These are phyloP conservation scores for Pseudois nayaur DNA, from an alignment of 2,113 vertebrate genomes.

Conservation along the genomic window DNA sequence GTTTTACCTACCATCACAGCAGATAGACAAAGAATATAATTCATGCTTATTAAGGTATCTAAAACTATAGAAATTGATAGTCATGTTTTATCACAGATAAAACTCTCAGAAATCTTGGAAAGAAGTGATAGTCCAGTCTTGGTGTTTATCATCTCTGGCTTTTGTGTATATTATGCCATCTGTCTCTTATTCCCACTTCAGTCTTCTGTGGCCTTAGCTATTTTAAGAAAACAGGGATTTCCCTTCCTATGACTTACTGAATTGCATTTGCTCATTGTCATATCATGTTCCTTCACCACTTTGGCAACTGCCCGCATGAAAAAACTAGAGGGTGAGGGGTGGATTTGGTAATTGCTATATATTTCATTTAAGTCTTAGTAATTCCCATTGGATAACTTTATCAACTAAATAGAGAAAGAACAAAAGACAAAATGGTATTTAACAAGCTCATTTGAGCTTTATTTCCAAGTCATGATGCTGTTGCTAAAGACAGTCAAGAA, in stretches of 20 bases:
- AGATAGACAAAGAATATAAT: not conserved
- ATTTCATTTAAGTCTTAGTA: not conserved
- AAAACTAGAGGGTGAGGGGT: not conserved
- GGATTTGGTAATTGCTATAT: not conserved
- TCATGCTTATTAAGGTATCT: not conserved
- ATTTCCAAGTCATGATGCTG: not conserved
- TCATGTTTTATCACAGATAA: not conserved
- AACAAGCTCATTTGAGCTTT: conserved; percentile 34
- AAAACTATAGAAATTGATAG: not conserved
- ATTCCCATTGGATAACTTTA: not conserved
- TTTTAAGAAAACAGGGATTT: not conserved
- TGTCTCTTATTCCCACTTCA: not conserved
- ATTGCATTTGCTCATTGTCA: not conserved
- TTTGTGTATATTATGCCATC: fast-evolving
- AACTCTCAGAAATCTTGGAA: not conserved
- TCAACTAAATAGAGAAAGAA: not conserved
- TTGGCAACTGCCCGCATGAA: not conserved
- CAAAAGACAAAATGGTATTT: conserved; percentile 38
- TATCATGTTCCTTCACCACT: not conserved
- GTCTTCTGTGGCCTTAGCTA: not conserved
- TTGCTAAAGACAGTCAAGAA: not conserved
- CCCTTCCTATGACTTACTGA: not conserved
- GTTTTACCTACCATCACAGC: not conserved
- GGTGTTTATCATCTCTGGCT: not conserved
- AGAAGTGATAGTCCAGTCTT: not conserved